A percentile compares a stretch with the other conserved stretches of the same genome.
Evolutionary conservation across 1,140 invertebrate genomes (phyloP).

Genomic region (Plodia interpunctella): DNA sequence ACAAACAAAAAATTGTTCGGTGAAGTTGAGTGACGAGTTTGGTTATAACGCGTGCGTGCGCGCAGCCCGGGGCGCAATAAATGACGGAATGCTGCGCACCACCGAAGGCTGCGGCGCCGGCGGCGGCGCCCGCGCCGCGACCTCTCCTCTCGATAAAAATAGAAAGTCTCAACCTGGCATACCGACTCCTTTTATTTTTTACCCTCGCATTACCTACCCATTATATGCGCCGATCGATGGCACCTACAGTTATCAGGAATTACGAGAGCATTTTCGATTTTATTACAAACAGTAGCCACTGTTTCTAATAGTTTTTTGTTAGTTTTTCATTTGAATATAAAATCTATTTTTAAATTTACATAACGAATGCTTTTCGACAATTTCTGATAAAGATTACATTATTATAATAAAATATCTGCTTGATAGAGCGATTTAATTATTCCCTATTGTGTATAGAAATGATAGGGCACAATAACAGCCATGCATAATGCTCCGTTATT

Average conservation of each 20-base stretch:
- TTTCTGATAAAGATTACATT: no score
- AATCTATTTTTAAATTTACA: no score
- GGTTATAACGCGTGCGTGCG: constrained; percentile 52
- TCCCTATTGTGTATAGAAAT: background rate
- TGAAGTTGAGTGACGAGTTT: background rate
- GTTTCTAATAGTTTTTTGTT: no score
- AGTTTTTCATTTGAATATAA: no score
- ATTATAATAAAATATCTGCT: no score
- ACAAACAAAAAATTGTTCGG: constrained; percentile 36
- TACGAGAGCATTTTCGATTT: constrained; percentile 39
- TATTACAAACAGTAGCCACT: constrained; percentile 1
- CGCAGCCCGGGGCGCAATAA: constrained; percentile 58
- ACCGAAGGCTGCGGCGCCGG: constrained; percentile 63
- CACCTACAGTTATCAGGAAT: constrained; percentile 22
- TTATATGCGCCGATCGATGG: constrained; percentile 50
- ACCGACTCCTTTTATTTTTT: constrained; percentile 64
- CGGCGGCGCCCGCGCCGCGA: constrained; percentile 44
- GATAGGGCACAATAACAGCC: constrained; percentile 1
- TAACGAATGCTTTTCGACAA: no score
- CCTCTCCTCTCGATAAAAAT: constrained; percentile 71
- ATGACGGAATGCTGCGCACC: constrained; percentile 61
- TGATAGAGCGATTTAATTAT: constrained; percentile 4
- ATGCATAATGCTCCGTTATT: constrained; percentile 19
- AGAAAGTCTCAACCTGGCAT: constrained; percentile 68
- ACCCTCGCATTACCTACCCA: constrained; percentile 52